Conservation (phyloP, 2,113 vertebrate species). For the Entosphenus tridentatus region DNA sequence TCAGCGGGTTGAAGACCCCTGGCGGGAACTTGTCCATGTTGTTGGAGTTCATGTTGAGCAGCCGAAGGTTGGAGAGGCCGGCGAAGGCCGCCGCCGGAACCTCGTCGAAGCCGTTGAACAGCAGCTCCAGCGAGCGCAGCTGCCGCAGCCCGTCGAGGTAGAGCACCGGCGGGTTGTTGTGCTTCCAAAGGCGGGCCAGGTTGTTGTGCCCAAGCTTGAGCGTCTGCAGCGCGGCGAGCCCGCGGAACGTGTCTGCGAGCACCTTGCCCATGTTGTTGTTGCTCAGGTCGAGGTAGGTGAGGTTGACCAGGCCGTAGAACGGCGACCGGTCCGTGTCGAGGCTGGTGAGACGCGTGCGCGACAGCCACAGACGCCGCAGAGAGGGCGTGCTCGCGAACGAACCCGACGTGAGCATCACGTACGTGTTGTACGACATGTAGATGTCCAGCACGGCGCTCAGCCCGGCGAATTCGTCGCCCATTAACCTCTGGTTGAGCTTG, state of each 20-base stretch:
- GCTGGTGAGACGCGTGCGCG: slow-evolving; percentile 27
- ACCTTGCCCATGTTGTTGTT: slow-evolving; percentile 87
- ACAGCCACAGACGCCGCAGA: slow-evolving; percentile 39
- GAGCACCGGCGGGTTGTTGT: slow-evolving; percentile 41
- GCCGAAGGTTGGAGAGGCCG: slow-evolving; percentile 28
- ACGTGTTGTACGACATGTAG: slow-evolving; percentile 44
- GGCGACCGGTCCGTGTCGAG: slow-evolving; percentile 36
- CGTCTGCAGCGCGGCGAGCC: slow-evolving; percentile 35
- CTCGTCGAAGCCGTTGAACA: slow-evolving; percentile 72
- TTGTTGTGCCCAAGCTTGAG: slow-evolving; percentile 80
- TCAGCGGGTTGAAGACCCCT: slow-evolving; percentile 39
- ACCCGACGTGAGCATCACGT: slow-evolving; percentile 23
- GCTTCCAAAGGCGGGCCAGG: slow-evolving; percentile 67
- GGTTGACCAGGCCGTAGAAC: slow-evolving; percentile 34
- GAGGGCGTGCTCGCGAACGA: slow-evolving; percentile 40
- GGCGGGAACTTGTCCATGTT: slow-evolving; percentile 39
- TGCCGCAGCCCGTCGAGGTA: slow-evolving; percentile 34
- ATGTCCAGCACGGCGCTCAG: slow-evolving; percentile 35
- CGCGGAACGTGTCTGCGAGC: slow-evolving; percentile 28
- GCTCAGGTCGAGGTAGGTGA: slow-evolving; percentile 53
- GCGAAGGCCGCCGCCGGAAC: slow-evolving; percentile 37
- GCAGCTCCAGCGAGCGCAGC: slow-evolving; percentile 34
- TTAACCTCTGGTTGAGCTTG: slow-evolving; percentile 43
- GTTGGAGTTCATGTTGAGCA: slow-evolving; percentile 39
- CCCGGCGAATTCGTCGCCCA: slow-evolving; percentile 50